phyloP scores from a whole-genome alignment of 2,888 invertebrate species.

The Volucella inanis region DNA sequence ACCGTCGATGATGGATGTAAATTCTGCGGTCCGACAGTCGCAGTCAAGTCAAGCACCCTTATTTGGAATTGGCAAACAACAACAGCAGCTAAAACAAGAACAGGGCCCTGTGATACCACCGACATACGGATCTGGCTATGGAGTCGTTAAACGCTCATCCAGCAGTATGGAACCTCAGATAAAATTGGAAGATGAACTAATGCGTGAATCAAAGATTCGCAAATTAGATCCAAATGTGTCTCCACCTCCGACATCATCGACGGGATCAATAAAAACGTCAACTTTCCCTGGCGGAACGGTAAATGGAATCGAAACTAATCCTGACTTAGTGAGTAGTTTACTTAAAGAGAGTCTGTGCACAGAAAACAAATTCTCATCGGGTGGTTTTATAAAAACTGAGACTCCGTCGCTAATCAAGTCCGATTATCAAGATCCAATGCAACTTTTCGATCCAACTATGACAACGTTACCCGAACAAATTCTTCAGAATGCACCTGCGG shows the following conservation, averaged over 20 bases:
- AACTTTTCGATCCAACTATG: constrained; percentile 79
- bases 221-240: constrained; percentile 77
- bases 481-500: constrained; percentile 81
- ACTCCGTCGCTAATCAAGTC: constrained; percentile 77
- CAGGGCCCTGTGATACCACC: constrained; percentile 76
- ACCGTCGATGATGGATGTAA: constrained; percentile 49
- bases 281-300: constrained; percentile 77
- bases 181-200: constrained; percentile 77
- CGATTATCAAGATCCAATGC: constrained; percentile 80
- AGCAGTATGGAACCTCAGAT: constrained; percentile 56
- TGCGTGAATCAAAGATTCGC: constrained; percentile 80
- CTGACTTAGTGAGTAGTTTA: constrained; percentile 88
- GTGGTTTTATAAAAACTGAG: constrained; percentile 79
- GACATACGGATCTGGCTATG: constrained; percentile 75
- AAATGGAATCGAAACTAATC: constrained; percentile 89
- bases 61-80: constrained; percentile 57
- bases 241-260: constrained; percentile 31
- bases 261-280: constrained; percentile 55
- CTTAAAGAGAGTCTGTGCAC: constrained; percentile 86
- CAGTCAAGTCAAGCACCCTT: constrained; percentile 43
- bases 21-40: constrained; percentile 44
- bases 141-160: constrained; percentile 74
- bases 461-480: constrained; percentile 83
- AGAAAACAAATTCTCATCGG: constrained; percentile 76
- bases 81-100: constrained; percentile 59